Base-by-base conservation (phyloP, 1,140 invertebrate species). In the Holcopasites calliopsidis region DNA sequence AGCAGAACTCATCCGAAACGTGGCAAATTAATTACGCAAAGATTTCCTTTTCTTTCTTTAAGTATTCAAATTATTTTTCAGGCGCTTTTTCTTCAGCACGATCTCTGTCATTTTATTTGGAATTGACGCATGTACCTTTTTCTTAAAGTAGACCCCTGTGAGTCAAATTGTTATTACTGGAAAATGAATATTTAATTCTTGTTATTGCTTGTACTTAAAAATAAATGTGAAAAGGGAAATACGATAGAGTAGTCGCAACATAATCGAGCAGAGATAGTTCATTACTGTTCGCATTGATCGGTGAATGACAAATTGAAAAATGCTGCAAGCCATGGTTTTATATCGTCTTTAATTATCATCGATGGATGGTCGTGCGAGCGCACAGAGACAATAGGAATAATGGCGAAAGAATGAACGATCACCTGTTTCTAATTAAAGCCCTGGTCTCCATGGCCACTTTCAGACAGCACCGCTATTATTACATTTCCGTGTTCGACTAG, bases 291-390 rank as follows among this genome's bases (percentile, higher is more conserved):
- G 38, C 60, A 44, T 81, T 50, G 50, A 11, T 7, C 8, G 31
- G n/a, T n/a, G n/a, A n/a, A 77, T 40, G 78, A 77, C 64, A 80
- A 82, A 82, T 83, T 78, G 58, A 71, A 81, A 82, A 83, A 78
- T 55, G 54, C 47, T 58, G 8, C 26, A 13, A 26, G 40, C 11
- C 18, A 38, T 31, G 11, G 35, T 61, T 58, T 65, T 65, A 62
- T 23, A 70, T 69, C 26, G 50, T 13, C 64, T n/a, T 73, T 44
- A 52, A 61, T 80, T 73, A 77, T 82, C 49, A n/a, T 21, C 31
- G 69, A 31, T 62, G 47, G 38, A 74, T 58, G 44, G 28, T 31
- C n/a, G 23, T 18, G 6, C 7, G 47, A 66, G 31, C 38, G 16
- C 13, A 18, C 4, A 11, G 23, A 62, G 65, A 82, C 35, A 70